Evolutionary conservation across 2,888 invertebrate genomes (phyloP).

Genomic region (Noctua pronuba): DNA sequence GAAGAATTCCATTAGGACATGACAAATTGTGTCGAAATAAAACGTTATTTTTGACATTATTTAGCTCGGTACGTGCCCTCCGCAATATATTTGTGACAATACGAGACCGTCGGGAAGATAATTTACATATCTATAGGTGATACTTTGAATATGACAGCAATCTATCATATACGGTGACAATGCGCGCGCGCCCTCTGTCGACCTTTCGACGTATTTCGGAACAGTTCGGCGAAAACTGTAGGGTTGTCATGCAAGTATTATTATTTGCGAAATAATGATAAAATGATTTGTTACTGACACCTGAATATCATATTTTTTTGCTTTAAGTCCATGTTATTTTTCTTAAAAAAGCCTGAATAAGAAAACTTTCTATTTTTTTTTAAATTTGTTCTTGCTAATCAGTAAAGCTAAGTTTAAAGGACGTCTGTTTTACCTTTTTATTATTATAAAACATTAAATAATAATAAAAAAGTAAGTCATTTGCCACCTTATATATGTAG

Average conservation of each 20-base stretch:
- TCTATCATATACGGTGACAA: constrained; percentile 85
- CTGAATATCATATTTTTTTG: background rate
- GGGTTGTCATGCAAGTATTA: constrained; percentile 56
- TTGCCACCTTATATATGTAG: background rate
- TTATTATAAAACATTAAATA: background rate
- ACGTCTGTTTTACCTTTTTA: background rate
- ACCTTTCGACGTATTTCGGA: constrained; percentile 73
- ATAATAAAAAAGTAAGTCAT: background rate
- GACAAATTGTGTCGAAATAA: constrained; percentile 62
- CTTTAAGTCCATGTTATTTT: background rate
- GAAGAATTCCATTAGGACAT: constrained; percentile 36
- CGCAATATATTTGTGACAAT: constrained; percentile 72
- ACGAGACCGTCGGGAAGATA: constrained; percentile 63
- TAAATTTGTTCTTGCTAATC: background rate
- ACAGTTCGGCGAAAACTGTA: constrained; percentile 46
- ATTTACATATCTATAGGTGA: constrained; percentile 86
- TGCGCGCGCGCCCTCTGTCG: constrained; percentile 78
- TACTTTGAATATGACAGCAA: constrained; percentile 85
- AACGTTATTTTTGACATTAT: constrained; percentile 64
- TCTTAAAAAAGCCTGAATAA: background rate
- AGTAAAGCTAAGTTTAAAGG: background rate
- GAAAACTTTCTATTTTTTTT: background rate
- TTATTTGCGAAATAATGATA: constrained; percentile 48
- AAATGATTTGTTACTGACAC: constrained; percentile 18
- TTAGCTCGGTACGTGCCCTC: constrained; percentile 66